Evolutionary conservation across 2,113 vertebrate species (phyloP), one percentile per base, ranked within the genome.

Genomic region (Dermatemys mawii): DNA sequence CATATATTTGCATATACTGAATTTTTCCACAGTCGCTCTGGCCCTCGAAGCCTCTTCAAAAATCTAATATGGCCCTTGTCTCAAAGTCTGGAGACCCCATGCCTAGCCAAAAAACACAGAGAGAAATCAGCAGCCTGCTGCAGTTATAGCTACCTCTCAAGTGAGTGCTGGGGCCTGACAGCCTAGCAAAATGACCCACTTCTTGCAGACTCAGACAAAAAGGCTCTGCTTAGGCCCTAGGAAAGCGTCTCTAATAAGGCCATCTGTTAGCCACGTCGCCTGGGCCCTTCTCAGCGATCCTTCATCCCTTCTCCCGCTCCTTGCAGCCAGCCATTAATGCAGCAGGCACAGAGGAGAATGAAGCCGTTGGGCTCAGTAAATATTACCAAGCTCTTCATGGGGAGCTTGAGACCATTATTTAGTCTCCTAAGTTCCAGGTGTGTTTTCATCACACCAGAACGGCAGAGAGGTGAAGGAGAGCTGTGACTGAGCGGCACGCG

Each of bases 241-340:
- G 98, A 98, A 98, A 98, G 95, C 95, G 95, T 97, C 96, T 98
- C 96, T 98, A 98, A 98, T 98, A 98, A 98, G 98, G 97, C 97
- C 97, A 98, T 98, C 97, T 54, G 90, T 98, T 98, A 98, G 94
- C 96, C 26, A 27, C 81, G 97, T 98, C 97, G 44, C 94, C 90
- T 1, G 1, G 97, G 96, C 95, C 95, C 96, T 94, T 97, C 96
- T 95, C 91, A 95, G 96, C 96, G 96, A 98, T 98, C 97, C 96
- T 98, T 98, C 98, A 98, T 97, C 93, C 94, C 81, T 94, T 95
- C 95, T 96, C 96, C 97, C 93, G 97, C 97, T 97, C 95, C 97
- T 94, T 75, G 95, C 97, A 97, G 97, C 97, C 97, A 98, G 76
- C 96, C 97, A 98, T 98, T 98, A 98, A 98, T 94, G 97, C 97